A percentile compares a stretch with the other conserved stretches of the same genome.
Evolutionary conservation across 2,888 invertebrate genomes (phyloP).

Genomic region (Drosophila sordidula): DNA sequence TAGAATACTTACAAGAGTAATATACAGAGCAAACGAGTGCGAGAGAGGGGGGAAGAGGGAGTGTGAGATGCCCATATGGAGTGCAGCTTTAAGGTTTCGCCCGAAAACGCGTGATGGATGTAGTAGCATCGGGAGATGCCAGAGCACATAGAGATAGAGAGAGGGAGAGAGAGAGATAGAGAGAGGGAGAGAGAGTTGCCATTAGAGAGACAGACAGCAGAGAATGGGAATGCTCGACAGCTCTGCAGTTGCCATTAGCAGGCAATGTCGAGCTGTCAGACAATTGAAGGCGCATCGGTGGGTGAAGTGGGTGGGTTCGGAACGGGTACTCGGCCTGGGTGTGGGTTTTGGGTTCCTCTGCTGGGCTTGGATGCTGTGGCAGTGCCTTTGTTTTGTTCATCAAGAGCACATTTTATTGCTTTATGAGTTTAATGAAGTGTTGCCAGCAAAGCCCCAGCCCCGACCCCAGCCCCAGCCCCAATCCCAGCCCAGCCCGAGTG

Average conservation of each 20-base stretch:
- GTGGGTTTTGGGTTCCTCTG: not conserved
- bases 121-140: constrained; percentile 3
- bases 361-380: constrained; percentile 8
- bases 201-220: not conserved
- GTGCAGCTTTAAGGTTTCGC: constrained; percentile 53
- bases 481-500: constrained; percentile 6
- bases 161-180: not conserved
- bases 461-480: not conserved
- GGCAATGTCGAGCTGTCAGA: constrained; percentile 74
- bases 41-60: not conserved
- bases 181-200: not conserved
- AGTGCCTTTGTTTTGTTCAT: constrained; percentile 59
- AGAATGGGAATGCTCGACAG: constrained; percentile 13
- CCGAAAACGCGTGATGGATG: constrained; percentile 25
- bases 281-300: constrained; percentile 42
- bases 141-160: constrained; percentile 5
- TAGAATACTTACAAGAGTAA: constrained; percentile 22
- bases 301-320: constrained; percentile 10
- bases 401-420: constrained; percentile 75
- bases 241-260: constrained; percentile 66
- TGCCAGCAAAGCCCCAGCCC: constrained; percentile 33
- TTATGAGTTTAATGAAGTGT: constrained; percentile 81
- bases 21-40: not conserved
- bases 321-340: constrained; percentile 4
- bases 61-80: constrained; percentile 24